A percentile compares a stretch with the other conserved stretches of the same genome.
Evolutionary conservation across 1,140 invertebrate species (phyloP).

Genomic region (Vanessa tameamea): DNA sequence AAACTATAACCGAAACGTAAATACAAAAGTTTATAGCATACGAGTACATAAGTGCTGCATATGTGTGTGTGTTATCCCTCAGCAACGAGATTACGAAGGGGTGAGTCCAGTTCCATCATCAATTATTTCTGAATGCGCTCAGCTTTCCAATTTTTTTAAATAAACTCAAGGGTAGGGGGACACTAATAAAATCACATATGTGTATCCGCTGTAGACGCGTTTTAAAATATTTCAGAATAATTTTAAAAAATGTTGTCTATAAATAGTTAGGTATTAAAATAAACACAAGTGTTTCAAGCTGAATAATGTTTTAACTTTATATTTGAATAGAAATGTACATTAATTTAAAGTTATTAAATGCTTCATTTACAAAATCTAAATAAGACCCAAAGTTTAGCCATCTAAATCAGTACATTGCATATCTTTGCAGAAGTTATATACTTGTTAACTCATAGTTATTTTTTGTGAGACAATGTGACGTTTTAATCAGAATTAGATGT

Average conservation of each 20-base stretch:
- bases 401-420: too few relatives aligned
- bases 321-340: too few relatives aligned
- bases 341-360: too few relatives aligned
- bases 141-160: conserved; percentile 75
- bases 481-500: too few relatives aligned
- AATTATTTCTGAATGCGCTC: conserved; percentile 69
- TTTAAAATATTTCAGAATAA: conserved; percentile 13
- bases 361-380: too few relatives aligned
- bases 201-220: conserved; percentile 34
- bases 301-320: too few relatives aligned
- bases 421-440: too few relatives aligned
- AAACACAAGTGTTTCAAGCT: neutral
- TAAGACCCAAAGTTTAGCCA: too few relatives aligned
- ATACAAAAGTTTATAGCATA: conserved; percentile 7
- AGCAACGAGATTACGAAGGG: conserved; percentile 59
- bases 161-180: conserved; percentile 64
- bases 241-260: neutral
- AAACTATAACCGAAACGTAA: neutral
- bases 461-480: too few relatives aligned
- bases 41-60: conserved; percentile 28
- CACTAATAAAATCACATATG: conserved; percentile 66
- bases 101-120: conserved; percentile 68
- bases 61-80: conserved; percentile 35
- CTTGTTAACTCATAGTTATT: too few relatives aligned
- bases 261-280: neutral